Evolutionary conservation across 2,888 invertebrate genomes (phyloP), one percentile per base, ranked within the genome.

Genomic region (Tinea pellionella): DNA sequence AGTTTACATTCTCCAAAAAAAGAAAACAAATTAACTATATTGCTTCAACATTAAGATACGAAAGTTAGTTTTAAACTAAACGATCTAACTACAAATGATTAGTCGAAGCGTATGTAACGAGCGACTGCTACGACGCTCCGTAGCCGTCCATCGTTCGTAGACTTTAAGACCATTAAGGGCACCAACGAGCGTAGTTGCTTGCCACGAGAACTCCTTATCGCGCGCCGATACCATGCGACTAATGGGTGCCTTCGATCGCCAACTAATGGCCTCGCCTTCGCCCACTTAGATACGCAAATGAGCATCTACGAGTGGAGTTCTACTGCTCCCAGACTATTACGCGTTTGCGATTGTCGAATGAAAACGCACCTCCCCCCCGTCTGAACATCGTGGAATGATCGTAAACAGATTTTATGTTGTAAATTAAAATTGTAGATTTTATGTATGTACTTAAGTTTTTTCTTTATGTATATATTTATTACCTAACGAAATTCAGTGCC

Each of bases 281-380:
- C 74, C 79, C 83, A 83, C 85, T 86, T 83, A 85, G 86, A 86
- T 86, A 87, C 83, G 86, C 85, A 87, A 87, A 87, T 85, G 86
- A 85, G 80, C 85, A 79, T 78, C 80, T 77, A 74, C 75, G 74
- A 79, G 72, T 74, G 42, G 30, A 12, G 8, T 42, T 18, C 16
- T 18, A 1, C 37, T 15, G 32, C 37, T 32, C 58, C 58, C 58
- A 11, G 32, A 32, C 57, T 19, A 42, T 59, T 42, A 59, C 42
- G 43, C 59, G 32, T 13, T 57, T 12, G 19, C 51, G 19, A 53
- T 24, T 53, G 53, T 53, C 18, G 19, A 24, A 53, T 24, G 24
- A 18, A 18, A 47, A 47, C 47, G 47, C 53, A 53, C 24, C 53
- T 4, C n/a, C 18, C n/a, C 53, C 2, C 53, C 53, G 53, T 11